These are phyloP conservation scores for Anisognathus igniventris DNA, from an alignment of 2,797 vertebrate species.

Conservation along the genomic window DNA sequence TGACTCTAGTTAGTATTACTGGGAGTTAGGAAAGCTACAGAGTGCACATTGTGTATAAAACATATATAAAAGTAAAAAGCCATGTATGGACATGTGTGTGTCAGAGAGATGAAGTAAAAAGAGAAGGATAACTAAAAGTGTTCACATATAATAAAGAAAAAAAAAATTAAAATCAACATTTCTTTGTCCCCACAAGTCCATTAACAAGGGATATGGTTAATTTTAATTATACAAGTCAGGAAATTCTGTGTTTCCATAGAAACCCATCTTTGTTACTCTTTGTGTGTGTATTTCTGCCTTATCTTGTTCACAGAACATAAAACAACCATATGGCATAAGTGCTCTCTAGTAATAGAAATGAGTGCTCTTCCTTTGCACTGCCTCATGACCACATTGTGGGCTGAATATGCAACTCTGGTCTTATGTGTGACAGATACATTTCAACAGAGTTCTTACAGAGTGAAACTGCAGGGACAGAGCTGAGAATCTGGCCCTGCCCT, in stretches of 20 bases:
- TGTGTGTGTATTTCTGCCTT: background rate
- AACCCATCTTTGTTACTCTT: slow-evolving; percentile 31
- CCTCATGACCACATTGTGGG: background rate
- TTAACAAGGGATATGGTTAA: slow-evolving; percentile 37
- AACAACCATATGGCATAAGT: background rate
- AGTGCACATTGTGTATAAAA: background rate
- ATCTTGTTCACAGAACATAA: background rate
- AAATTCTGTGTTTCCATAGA: slow-evolving; percentile 63
- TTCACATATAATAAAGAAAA: background rate
- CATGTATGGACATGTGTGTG: rapidly evolving
- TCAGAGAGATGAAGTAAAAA: background rate
- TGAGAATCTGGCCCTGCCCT: background rate
- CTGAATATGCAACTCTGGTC: background rate
- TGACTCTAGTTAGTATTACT: background rate
- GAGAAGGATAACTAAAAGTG: background rate
- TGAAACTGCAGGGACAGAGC: background rate
- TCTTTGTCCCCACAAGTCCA: background rate
- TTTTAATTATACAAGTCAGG: slow-evolving; percentile 45
- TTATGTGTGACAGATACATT: background rate
- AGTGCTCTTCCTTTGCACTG: background rate
- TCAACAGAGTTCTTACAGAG: background rate
- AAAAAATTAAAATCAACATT: background rate
- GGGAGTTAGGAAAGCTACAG: background rate
- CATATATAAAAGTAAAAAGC: background rate
- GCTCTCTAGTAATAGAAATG: background rate